Percentiles rank a stretch among this genome's conserved stretches.
Conservation (phyloP, 2,797 vertebrate species). For the Apogon talboti region DNA sequence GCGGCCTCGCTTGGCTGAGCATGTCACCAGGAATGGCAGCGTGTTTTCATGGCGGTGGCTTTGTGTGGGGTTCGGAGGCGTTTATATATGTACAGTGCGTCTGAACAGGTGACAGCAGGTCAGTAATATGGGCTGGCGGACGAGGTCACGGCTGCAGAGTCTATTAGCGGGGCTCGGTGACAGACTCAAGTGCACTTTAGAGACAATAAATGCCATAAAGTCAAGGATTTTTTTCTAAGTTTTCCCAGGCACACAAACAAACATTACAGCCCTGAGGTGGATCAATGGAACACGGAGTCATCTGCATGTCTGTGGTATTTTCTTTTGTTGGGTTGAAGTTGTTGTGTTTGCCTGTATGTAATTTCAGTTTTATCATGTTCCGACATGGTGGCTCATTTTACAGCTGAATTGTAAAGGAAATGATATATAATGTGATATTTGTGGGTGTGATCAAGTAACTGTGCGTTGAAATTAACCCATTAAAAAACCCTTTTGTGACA, state of each 20-base stretch:
- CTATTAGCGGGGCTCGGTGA: constrained; percentile 34
- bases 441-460: too few relatives aligned
- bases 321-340: too few relatives aligned
- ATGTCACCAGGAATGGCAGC: constrained; percentile 22
- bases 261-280: not conserved
- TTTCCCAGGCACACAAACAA: too few relatives aligned
- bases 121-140: constrained; percentile 20
- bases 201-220: constrained; percentile 3
- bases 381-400: too few relatives aligned
- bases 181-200: constrained; percentile 20
- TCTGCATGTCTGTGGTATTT: not conserved
- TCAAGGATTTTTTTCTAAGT: too few relatives aligned
- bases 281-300: not conserved
- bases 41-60: constrained; percentile 12
- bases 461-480: too few relatives aligned
- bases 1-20: constrained; percentile 17
- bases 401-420: too few relatives aligned
- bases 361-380: too few relatives aligned
- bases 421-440: too few relatives aligned
- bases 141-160: constrained; percentile 36
- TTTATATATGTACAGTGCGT: constrained; percentile 6
- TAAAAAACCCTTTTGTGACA: too few relatives aligned
- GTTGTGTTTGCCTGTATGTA: too few relatives aligned
- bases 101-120: constrained; percentile 33
- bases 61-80: not conserved